Evolutionary conservation across 2,888 invertebrate species (phyloP).

Genomic region (Imbricaverruca yamaguchii): DNA sequence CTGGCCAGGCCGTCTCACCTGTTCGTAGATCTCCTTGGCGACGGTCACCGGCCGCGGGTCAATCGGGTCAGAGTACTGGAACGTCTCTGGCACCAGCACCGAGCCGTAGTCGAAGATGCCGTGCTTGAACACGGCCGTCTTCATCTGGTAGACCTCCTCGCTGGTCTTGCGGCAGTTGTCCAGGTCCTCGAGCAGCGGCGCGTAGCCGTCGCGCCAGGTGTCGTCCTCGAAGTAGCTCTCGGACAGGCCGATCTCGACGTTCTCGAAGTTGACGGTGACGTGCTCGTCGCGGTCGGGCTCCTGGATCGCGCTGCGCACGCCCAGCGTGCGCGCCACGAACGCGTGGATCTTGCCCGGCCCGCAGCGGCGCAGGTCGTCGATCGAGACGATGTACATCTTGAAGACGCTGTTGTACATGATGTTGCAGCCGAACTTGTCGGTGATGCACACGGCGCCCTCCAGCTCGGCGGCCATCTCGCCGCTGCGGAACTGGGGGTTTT

Average conservation of each 20-base stretch:
- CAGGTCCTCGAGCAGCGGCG: background rate
- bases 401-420: background rate
- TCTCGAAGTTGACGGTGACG: conserved; percentile 14
- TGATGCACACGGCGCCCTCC: background rate
- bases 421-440: background rate
- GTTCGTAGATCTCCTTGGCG: conserved; percentile 11
- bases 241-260: background rate
- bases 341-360: background rate
- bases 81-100: conserved; percentile 2
- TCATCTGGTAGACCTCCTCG: conserved; percentile 2
- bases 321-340: background rate
- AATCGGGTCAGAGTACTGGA: conserved; percentile 1
- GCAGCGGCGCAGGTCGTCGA: background rate
- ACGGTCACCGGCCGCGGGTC: background rate
- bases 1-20: background rate
- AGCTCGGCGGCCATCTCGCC: background rate
- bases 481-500: background rate
- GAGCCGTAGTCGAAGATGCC: conserved; percentile 8
- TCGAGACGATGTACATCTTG: background rate
- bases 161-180: conserved; percentile 4
- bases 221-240: background rate
- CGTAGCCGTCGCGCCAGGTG: background rate
- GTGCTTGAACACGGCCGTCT: background rate
- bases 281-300: conserved; percentile 11
- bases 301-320: conserved; percentile 4